Evolutionary conservation across 2,888 invertebrate genomes (phyloP).

Genomic region (Patella ulyssiponensis): DNA sequence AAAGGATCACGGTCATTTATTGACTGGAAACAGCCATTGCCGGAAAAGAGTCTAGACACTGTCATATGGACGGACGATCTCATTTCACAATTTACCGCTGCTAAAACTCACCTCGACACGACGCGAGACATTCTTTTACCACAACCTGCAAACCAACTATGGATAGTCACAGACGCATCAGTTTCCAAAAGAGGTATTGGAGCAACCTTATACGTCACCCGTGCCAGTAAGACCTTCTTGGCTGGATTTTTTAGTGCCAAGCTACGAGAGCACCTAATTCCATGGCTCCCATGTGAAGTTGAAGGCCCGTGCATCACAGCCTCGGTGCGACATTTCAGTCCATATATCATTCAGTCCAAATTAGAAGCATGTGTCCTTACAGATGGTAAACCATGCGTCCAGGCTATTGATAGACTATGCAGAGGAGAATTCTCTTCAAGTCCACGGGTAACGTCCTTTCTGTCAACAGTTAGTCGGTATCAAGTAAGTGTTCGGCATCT

Average conservation of each 20-base stretch:
- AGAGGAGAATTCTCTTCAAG: constrained; percentile 40
- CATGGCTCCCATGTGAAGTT: constrained; percentile 14
- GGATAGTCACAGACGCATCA: too few relatives aligned
- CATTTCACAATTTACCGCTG: too few relatives aligned
- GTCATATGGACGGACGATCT: too few relatives aligned
- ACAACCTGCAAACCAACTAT: too few relatives aligned
- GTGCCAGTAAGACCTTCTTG: too few relatives aligned
- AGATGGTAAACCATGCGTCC: constrained; percentile 38
- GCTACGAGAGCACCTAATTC: too few relatives aligned
- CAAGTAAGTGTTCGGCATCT: constrained; percentile 25
- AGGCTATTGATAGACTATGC: constrained; percentile 33
- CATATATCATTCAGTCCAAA: constrained; percentile 44
- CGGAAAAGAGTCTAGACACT: too few relatives aligned
- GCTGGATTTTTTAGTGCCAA: too few relatives aligned
- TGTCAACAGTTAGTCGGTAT: constrained; percentile 35
- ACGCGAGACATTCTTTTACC: too few relatives aligned
- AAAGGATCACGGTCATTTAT: not conserved
- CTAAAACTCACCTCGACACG: too few relatives aligned
- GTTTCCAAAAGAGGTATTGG: too few relatives aligned
- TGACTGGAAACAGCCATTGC: not conserved
- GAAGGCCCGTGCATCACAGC: constrained; percentile 25
- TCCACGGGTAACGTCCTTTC: constrained; percentile 29
- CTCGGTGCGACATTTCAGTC: constrained; percentile 45
- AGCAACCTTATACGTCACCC: not conserved
- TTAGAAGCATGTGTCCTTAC: constrained; percentile 36